Percentiles rank a stretch among this genome's conserved stretches.
Conservation (phyloP, 2,888 invertebrate species). For the Lasius platythorax region DNA sequence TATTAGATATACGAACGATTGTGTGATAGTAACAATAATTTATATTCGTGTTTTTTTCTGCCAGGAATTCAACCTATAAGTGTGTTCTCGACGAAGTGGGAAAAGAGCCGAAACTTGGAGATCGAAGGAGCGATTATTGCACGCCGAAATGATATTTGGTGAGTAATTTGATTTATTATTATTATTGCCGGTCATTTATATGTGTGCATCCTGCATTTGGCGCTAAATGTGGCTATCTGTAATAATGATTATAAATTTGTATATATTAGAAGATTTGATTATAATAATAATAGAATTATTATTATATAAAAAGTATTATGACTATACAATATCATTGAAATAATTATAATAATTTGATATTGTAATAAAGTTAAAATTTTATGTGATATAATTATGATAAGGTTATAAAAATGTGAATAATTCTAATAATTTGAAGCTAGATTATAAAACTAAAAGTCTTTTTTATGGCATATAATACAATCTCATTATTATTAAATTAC, state of each 20-base stretch:
- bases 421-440: not conserved
- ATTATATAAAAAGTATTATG: constrained; percentile 2
- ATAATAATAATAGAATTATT: not conserved
- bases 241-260: not conserved
- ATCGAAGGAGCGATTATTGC: not conserved
- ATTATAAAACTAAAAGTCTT: not conserved
- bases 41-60: not conserved
- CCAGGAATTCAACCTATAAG: not conserved
- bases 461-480: not conserved
- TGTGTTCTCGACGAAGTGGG: not conserved
- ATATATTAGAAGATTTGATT: not conserved
- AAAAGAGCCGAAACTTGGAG: not conserved
- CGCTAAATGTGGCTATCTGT: not conserved
- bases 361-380: not conserved
- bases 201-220: not conserved
- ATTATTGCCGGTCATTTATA: not conserved
- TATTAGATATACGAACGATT: not conserved
- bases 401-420: not conserved
- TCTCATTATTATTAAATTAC: not conserved
- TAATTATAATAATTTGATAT: not conserved
- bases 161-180: constrained; percentile 10
- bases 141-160: not conserved
- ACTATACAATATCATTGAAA: not conserved
- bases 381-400: not conserved
- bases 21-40: not conserved